Conservation (phyloP, 2,797 vertebrate genomes). For the Staurois parvus region DNA sequence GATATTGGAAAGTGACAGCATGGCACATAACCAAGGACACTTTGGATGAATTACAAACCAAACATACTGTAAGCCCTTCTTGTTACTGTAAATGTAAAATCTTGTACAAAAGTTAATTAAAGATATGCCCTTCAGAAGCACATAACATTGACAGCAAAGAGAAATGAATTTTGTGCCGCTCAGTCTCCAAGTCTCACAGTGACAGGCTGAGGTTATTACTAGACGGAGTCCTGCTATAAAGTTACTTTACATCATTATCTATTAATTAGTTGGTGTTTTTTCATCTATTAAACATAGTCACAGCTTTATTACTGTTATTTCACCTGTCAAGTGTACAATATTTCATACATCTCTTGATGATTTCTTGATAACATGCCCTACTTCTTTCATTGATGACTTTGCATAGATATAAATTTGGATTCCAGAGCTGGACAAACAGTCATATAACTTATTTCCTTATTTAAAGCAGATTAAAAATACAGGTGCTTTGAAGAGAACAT, state of each 20-base stretch:
- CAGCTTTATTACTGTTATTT: neutral
- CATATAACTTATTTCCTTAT: neutral
- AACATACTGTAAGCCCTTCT: neutral
- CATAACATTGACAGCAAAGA: conserved; percentile 15
- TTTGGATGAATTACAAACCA: conserved; percentile 12
- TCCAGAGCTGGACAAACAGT: neutral
- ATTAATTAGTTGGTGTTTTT: conserved; percentile 5
- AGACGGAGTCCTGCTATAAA: neutral
- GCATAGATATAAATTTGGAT: neutral
- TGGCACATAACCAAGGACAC: neutral
- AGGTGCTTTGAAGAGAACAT: neutral
- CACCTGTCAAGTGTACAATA: neutral
- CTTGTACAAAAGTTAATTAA: conserved; percentile 30
- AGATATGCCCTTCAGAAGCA: conserved; percentile 4
- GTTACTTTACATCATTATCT: neutral
- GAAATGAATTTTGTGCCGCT: conserved; percentile 14
- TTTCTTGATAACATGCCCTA: neutral
- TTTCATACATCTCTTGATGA: neutral
- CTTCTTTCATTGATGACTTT: neutral
- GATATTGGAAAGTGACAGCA: conserved; percentile 11
- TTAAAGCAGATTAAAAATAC: neutral
- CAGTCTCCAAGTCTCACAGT: conserved; percentile 5
- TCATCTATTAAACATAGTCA: neutral
- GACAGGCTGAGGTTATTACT: conserved; percentile 7
- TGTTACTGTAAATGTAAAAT: conserved; percentile 10